Evolutionary conservation across 1,140 invertebrate genomes (phyloP), one percentile per base, ranked within the genome.

Genomic region (Drosophila murphyi): DNA sequence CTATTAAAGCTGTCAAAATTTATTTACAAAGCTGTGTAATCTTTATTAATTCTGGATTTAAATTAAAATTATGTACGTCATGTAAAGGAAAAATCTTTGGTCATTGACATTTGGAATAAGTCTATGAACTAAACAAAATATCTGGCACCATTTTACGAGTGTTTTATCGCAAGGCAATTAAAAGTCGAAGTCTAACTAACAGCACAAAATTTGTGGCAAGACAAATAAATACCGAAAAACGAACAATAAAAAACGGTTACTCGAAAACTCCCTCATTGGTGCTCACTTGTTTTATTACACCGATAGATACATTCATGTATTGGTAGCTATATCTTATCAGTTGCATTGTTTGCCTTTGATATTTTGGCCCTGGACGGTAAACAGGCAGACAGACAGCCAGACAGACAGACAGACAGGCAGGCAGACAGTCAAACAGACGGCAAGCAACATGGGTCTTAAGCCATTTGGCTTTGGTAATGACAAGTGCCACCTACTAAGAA

Each of bases 321-420:
- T 59, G 2, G 12, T 32, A 20, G 8, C 29, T 32, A 48, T 77
- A 80, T 83, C 80, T 82, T 82, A 82, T 83, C 80, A 37, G 55
- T 5, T 71, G 57, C 61, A 60, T 31, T 81, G 64, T 73, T 81
- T 77, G 32, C 68, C 71, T 59, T 61, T 65, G 79, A 77, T 65
- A 67, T 63, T 37, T 69, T 72, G 76, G 63, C 68, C 76, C 50
- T 83, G 72, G 56, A 65, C 54, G 43, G 37, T 55, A 56, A 41
- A 76, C 54, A 71, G 62, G 45, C 76, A 69, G 10, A 54, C 75
- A 20, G 20, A 20, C 20, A 20, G 20, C 20, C 20, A 20, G 20
- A 20, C 20, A 20, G 20, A 20, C 20, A 20, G 20, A 20, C 20
- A 20, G 20, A 20, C 20, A 20, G 20, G 20, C 20, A 20, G 20